Evolutionary conservation across 2,888 invertebrate genomes (phyloP).

Genomic region (Sphecodes monilicornis): DNA sequence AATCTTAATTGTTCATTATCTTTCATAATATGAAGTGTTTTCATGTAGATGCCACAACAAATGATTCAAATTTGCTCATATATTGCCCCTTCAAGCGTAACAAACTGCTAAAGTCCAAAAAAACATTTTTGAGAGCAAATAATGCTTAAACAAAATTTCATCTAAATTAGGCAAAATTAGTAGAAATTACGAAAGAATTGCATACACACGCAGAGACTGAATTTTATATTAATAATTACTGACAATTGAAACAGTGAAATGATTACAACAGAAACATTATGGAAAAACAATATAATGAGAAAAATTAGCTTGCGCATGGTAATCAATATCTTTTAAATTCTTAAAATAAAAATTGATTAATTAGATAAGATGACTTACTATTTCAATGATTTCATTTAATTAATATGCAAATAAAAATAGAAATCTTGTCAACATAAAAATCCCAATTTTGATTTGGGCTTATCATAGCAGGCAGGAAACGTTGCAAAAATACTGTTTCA

Average conservation of each 20-base stretch:
- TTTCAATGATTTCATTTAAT: neutral
- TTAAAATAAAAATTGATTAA: neutral
- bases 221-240: neutral
- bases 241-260: neutral
- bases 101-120: neutral
- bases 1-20: neutral
- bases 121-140: neutral
- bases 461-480: neutral
- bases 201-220: neutral
- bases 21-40: neutral
- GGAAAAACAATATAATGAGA: neutral
- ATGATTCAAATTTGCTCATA: neutral
- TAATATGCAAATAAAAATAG: neutral
- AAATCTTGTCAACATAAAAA: neutral
- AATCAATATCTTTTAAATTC: neutral
- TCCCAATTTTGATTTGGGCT: neutral
- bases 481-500: no score
- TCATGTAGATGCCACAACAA: neutral
- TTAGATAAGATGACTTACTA: neutral
- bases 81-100: neutral
- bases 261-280: neutral
- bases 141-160: neutral
- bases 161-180: neutral
- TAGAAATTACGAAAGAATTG: neutral
- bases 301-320: neutral